Base-by-base conservation (phyloP, 2,797 vertebrate species). In the Scomberomorus guttatus region DNA sequence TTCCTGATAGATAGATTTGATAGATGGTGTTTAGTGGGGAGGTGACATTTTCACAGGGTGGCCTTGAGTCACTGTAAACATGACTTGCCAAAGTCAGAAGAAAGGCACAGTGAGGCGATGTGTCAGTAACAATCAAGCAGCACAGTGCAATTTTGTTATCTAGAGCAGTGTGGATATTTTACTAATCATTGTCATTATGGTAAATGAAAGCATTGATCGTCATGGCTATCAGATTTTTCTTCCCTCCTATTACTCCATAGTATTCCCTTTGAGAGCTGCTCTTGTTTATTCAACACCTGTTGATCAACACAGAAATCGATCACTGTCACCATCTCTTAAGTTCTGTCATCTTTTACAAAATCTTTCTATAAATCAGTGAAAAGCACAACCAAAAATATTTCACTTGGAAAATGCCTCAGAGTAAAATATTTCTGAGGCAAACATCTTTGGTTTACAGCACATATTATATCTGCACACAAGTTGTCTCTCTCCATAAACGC, bases 21-120 rank as follows among this genome's bases (percentile, higher is more conserved):
- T 48, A 18, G 59, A 72, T 68, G 27, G 32, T 3, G 14, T 15
- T 3, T 9, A n/a, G 18, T 48, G 17, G 32, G 22, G 8, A 68
- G 20, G 1, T 20, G 69, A 32, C 24, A 54, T 81, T 72, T 74
- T 72, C 67, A 60, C 64, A 72, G 0, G 12, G 48, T 78, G 81
- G 55, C 54, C 55, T 63, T 70, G 55, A 75, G 25, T 71, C 59
- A 51, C 42, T 7, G 67, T 61, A 34, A 81, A 64, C 52, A 65
- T 58, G 37, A 65, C 62, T 72, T 55, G 32, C 24, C 71, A 70
- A 70, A 82, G 84, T 84, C 82, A 74, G 39, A 61, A 59, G n/a
- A 79, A 66, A 84, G 67, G 55, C 57, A 46, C 9, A 14, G 25
- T 51, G 51, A 79, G 54, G 34, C 11, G 51, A 62, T 37, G 63